Base-by-base conservation (phyloP, 2,888 invertebrate genomes). In the Drosophila setosimentum region DNA sequence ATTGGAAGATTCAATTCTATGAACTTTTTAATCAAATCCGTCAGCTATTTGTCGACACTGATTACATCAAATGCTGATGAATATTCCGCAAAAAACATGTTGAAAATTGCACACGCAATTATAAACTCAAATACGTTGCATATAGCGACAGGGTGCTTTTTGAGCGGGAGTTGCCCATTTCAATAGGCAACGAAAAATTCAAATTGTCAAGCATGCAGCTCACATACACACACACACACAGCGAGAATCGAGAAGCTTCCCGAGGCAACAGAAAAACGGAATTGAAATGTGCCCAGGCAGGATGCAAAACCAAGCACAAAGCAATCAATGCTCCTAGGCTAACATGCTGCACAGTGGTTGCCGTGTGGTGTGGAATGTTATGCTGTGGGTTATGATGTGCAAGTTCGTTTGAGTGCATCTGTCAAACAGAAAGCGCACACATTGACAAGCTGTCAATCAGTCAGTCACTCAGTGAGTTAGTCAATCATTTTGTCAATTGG, bases 201-300 rank as follows among this genome's bases (percentile, higher is more conserved):
- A 79, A 84, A 82, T 87, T 84, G 84, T 78, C 73, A 80, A 84
- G 73, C 81, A 79, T 76, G 82, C 82, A 81, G 74, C 71, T 68
- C 66, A 71, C 73, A 88, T 70, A 68, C 77, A 70, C 70, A 67
- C 59, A 32, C 61, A 59, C 29, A 57, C 29, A 16, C 13, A 27
- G n/a, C 8, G n/a, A 40, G 18, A 40, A 40, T 40, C 4, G 10
- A 18, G 4, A 40, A 18, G 40, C 10, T 40, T 40, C 40, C 40
- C 64, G 71, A 48, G 57, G 60, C 66, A 54, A 70, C 75, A 70
- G 57, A 64, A 24, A 59, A 80, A 62, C 59, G 67, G 35, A 70
- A 79, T 68, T 79, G 71, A 78, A 80, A 75, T 75, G 75, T 70
- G 60, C 27, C 48, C 49, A 24, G 18, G n/a, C 29, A 27, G 65